Evolutionary conservation across 2,113 vertebrate species (phyloP).

Genomic region (Emydura subglobosa): DNA sequence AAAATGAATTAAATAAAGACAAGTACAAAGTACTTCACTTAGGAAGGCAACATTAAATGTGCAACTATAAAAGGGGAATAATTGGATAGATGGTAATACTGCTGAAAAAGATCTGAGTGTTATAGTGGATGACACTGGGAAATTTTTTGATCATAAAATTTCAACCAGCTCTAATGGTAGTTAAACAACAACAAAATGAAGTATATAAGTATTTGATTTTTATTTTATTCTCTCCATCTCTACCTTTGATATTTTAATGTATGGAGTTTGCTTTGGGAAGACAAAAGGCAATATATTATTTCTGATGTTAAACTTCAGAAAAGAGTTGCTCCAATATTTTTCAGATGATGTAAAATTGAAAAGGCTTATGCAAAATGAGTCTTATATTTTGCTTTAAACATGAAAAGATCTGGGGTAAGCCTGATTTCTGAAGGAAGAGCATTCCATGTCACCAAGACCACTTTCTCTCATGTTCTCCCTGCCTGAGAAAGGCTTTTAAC

Average conservation of each 20-base stretch:
- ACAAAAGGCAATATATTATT: background rate
- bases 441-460: conserved; percentile 29
- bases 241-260: background rate
- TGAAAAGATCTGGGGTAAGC: conserved; percentile 29
- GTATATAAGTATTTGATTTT: background rate
- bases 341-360: background rate
- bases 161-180: background rate
- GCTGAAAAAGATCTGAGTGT: background rate
- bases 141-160: background rate
- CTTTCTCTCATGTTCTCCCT: background rate
- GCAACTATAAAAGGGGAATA: background rate
- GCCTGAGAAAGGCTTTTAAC: conserved; percentile 62
- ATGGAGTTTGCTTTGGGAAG: background rate
- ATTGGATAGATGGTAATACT: background rate
- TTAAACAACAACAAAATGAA: background rate
- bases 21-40: background rate
- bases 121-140: background rate
- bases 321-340: background rate
- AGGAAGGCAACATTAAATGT: background rate
- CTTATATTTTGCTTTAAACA: conserved; percentile 36
- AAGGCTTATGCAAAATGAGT: background rate
- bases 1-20: background rate
- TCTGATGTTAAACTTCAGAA: background rate
- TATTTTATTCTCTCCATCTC: background rate
- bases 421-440: conserved; percentile 50